These are phyloP conservation scores for Mus caroli DNA, from an alignment of 2,797 vertebrate genomes.

Conservation along the genomic window DNA sequence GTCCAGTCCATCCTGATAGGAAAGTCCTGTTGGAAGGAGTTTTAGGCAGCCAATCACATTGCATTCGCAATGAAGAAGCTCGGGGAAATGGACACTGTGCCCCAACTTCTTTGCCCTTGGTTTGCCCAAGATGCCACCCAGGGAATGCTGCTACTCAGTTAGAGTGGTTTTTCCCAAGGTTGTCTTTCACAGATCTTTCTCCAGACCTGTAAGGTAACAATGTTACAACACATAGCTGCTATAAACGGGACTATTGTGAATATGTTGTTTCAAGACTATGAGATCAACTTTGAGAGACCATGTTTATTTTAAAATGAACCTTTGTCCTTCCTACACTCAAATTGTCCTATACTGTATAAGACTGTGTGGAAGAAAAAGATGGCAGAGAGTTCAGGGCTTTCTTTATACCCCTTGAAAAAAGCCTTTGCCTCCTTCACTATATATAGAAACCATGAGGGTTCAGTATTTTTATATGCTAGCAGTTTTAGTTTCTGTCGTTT, in stretches of 20 bases:
- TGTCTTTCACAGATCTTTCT: background rate
- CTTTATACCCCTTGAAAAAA: background rate
- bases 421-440: background rate
- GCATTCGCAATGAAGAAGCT: background rate
- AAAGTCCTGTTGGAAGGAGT: background rate
- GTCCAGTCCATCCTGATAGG: background rate
- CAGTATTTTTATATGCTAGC: slow-evolving; percentile 15
- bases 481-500: background rate
- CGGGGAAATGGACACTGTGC: background rate
- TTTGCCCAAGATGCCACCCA: background rate
- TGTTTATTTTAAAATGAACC: background rate
- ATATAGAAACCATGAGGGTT: background rate
- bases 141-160: background rate
- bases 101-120: background rate
- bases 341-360: background rate
- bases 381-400: background rate
- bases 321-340: background rate
- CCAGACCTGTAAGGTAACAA: background rate
- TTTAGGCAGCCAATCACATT: background rate
- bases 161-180: background rate
- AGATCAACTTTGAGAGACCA: background rate
- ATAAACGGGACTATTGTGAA: background rate
- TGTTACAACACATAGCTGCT: background rate
- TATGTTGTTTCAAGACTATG: background rate
- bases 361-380: background rate